Evolutionary conservation across 2,888 invertebrate species (phyloP), one percentile per base, ranked within the genome.

Genomic region (Globia sparganii): DNA sequence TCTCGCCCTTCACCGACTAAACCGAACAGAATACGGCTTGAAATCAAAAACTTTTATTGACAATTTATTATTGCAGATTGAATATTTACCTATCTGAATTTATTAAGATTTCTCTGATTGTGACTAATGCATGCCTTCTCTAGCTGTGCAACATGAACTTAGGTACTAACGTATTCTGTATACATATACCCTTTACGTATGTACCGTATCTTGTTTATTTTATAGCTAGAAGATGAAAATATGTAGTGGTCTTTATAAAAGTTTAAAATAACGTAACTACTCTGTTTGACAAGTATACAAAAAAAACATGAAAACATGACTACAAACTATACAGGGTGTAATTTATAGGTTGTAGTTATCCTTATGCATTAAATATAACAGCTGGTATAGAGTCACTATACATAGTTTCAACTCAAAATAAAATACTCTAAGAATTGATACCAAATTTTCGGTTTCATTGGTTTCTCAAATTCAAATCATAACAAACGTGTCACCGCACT

Each of bases 21-120:
- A 46, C 59, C 66, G 73, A 65, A 37, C 68, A 31, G 40, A 69
- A 68, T n/a, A 53, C 9, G 43, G n/a, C 46, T 80, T 46, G 21
- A 53, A 76, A 85, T 65, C 37, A 61, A 62, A 85, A 76, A 68
- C 56, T 69, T 85, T 64, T 49, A 62, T 70, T 73, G 46, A 2
- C 31, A 37, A 61, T 72, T 31, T 83, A 67, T 66, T 59, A 43
- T 43, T 56, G n/a, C 1, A 25, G 28, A 69, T 74, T 67, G 15
- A 72, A 61, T 46, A 68, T 59, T 66, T 75, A 21, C 25, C 11
- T 68, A 3, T 11, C 18, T 68, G 11, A 49, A 25, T 31, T 25
- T 67, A 66, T 21, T 21, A 43, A 68, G 18, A n/a, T n/a, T n/a
- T 25, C 3, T n/a, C 18, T 67, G 25, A n/a, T 34, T n/a, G 18